Evolutionary conservation across 2,113 vertebrate genomes (phyloP).

Genomic region (Agelaius phoeniceus): DNA sequence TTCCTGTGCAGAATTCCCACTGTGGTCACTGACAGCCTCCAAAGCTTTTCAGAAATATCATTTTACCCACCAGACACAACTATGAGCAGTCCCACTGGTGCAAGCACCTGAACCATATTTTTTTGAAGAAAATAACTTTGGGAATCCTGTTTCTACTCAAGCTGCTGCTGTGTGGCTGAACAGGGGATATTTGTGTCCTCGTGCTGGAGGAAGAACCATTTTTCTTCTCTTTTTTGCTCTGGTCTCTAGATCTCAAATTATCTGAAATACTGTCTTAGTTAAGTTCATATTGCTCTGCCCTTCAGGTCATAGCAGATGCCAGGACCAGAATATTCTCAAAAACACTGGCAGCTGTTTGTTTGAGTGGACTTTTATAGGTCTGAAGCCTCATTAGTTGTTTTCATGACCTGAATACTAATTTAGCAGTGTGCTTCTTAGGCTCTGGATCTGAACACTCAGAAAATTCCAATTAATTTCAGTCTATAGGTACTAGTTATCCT

Average conservation of each 20-base stretch:
- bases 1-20: not conserved
- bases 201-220: not conserved
- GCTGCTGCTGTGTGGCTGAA: not conserved
- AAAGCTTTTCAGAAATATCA: not conserved
- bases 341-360: conserved; percentile 62
- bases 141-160: not conserved
- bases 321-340: conserved; percentile 29
- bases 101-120: not conserved
- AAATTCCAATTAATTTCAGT: conserved; percentile 18
- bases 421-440: not conserved
- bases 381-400: conserved; percentile 67
- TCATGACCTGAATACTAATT: conserved; percentile 61
- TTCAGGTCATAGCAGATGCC: conserved; percentile 48
- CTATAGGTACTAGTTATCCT: not conserved
- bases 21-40: not conserved
- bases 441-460: not conserved
- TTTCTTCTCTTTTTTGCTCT: not conserved
- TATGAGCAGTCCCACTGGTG: not conserved
- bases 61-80: not conserved
- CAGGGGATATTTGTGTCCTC: not conserved
- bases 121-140: not conserved
- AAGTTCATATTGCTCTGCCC: conserved; percentile 36
- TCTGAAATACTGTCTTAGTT: conserved; percentile 21
- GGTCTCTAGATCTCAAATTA: conserved; percentile 16
- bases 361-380: conserved; percentile 59